Percentiles rank a stretch among this genome's conserved stretches.
Evolutionary conservation across 2,113 vertebrate genomes (phyloP).

Genomic region (Oncorhynchus mykiss): DNA sequence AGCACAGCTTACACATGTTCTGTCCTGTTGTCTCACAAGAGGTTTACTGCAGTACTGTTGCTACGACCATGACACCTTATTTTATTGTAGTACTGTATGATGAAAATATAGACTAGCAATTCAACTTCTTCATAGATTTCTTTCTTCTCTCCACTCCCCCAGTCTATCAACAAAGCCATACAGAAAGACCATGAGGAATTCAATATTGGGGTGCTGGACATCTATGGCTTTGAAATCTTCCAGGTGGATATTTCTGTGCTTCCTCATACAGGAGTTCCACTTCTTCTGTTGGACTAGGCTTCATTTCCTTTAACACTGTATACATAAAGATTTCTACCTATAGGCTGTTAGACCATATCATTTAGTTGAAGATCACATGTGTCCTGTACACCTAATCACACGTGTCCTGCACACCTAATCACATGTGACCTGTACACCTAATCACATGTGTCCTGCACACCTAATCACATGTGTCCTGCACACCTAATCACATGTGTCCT

Average conservation of each 20-base stretch:
- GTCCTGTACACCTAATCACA: no score
- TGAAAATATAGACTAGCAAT: not conserved
- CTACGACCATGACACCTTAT: not conserved
- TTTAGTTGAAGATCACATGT: no score
- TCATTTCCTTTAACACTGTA: no score
- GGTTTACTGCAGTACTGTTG: not conserved
- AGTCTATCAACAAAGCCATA: conserved; percentile 81
- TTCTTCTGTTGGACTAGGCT: no score
- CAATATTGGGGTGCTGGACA: conserved; percentile 81
- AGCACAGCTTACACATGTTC: not conserved
- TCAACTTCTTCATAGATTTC: not conserved
- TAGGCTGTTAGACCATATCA: no score
- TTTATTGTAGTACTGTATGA: not conserved
- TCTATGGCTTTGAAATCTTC: conserved; percentile 85
- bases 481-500: no score
- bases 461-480: no score
- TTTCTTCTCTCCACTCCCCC: not conserved
- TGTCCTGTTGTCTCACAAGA: not conserved
- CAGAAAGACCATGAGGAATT: conserved; percentile 79
- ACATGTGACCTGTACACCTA: no score
- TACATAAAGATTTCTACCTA: no score
- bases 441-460: no score
- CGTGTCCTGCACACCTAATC: no score
- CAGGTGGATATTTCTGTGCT: conserved; percentile 62
- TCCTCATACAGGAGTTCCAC: no score